Conservation (phyloP, 2,113 vertebrate genomes). For the Alces alces region DNA sequence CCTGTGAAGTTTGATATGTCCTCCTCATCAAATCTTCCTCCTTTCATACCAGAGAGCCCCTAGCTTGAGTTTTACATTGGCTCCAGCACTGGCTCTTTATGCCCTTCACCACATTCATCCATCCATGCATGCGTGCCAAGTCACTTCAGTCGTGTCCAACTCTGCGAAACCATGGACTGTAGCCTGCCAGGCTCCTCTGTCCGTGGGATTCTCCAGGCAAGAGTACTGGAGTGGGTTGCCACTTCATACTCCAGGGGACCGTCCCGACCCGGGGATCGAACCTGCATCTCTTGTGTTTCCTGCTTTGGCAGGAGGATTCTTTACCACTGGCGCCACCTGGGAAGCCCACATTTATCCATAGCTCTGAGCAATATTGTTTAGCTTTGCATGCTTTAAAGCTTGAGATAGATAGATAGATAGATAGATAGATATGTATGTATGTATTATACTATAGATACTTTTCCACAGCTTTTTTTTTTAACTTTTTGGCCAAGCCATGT, state of each 20-base stretch:
- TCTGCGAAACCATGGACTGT: background rate
- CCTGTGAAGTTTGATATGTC: fast-evolving
- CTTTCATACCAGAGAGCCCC: background rate
- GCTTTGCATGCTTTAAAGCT: background rate
- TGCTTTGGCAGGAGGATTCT: background rate
- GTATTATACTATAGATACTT: background rate
- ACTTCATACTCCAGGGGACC: background rate
- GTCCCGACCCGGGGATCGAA: background rate
- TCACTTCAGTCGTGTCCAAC: background rate
- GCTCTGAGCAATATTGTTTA: background rate
- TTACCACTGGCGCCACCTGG: background rate
- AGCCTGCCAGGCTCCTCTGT: background rate
- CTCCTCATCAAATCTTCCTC: background rate
- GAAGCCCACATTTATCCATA: background rate
- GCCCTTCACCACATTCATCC: background rate
- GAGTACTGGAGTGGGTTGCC: background rate
- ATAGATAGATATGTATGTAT: too few relatives aligned
- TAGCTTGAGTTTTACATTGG: background rate
- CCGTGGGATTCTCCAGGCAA: background rate
- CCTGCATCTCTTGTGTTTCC: background rate
- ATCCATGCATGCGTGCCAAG: background rate
- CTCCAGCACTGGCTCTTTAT: background rate
- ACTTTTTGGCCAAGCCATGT: background rate
- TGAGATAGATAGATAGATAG: too few relatives aligned
- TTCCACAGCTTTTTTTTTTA: background rate